Base-by-base conservation (phyloP, 2,797 vertebrate species). In the Oophaga sylvatica region DNA sequence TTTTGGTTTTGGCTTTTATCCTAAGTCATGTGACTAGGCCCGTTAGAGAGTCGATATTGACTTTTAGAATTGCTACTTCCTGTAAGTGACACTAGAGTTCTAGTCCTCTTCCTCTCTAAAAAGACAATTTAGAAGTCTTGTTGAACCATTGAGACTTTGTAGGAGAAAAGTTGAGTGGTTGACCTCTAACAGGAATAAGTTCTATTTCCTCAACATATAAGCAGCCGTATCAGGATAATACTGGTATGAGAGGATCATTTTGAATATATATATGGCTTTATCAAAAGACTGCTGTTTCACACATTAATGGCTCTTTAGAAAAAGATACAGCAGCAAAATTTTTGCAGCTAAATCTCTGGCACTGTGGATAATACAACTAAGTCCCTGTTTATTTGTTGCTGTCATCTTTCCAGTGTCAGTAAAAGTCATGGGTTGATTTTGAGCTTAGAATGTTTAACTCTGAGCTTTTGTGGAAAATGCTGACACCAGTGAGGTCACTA, bases 401-500 rank as follows among this genome's bases (percentile, higher is more conserved):
- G 81, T 84, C 87, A 84, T 80, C 78, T 87, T 80, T 75, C 19
- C 82, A 20, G 22, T 84, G 87, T 80, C 87, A 88, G 65, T 84
- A 84, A 83, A 84, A 88, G 76, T 84, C 82, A 80, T 17, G 67
- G 87, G 75, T 83, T 80, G 76, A 84, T 59, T 73, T 20, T 71
- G 56, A 84, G 65, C 75, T 53, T 67, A 59, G 75, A 80, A 88
- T 84, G 76, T 88, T 88, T 84, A 84, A 88, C 81, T 79, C 75
- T 17, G 7, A 80, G 87, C 87, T 88, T 80, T 88, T 79, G 82
- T 88, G 76, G 75, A 84, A 84, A 88, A 31, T 80, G 87, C 87
- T 88, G 87, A 88, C 86, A 87, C 75, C 76, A 53, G 81, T 84
- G 76, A 83, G 87, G 81, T 88, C 87, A 88, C 87, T 80, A 79